phyloP scores from a whole-genome alignment of 2,797 vertebrate species.

The Naso thynnoides region DNA sequence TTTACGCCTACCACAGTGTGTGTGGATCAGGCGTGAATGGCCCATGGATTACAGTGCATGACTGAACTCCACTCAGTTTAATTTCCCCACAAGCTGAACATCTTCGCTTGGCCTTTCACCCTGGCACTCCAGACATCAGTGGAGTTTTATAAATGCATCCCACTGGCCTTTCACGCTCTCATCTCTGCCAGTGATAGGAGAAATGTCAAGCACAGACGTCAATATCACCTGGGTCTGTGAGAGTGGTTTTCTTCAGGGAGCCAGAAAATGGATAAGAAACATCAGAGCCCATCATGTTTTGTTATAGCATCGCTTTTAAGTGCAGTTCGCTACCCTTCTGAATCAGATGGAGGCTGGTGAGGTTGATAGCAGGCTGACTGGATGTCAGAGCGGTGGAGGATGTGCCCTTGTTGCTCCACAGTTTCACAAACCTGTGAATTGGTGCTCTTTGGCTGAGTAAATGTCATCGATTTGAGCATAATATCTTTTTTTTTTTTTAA shows the following conservation, averaged over 20 bases:
- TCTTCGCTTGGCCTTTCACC: constrained; percentile 61
- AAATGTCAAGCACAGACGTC: constrained; percentile 67
- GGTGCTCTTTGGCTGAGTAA: constrained; percentile 1
- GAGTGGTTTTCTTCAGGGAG: constrained; percentile 62
- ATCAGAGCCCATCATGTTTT: constrained; percentile 63
- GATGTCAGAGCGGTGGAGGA: constrained; percentile 30
- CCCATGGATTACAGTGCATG: constrained; percentile 28
- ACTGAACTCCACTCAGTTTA: constrained; percentile 28
- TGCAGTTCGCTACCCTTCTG: constrained; percentile 35
- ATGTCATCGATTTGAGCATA: background rate
- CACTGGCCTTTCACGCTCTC: constrained; percentile 48
- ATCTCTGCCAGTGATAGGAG: constrained; percentile 59
- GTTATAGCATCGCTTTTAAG: constrained; percentile 45
- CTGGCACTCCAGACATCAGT: constrained; percentile 50
- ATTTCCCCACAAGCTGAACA: constrained; percentile 53
- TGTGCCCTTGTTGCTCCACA: constrained; percentile 20
- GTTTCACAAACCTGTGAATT: constrained; percentile 33
- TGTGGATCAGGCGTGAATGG: constrained; percentile 21
- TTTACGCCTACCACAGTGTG: constrained; percentile 15
- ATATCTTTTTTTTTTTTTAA: background rate
- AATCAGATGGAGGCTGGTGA: constrained; percentile 34
- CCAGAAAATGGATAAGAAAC: constrained; percentile 63
- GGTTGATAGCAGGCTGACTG: constrained; percentile 39
- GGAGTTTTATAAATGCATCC: constrained; percentile 61
- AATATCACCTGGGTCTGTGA: constrained; percentile 65